A percentile compares a stretch with the other conserved stretches of the same genome.
phyloP scores from a whole-genome alignment of 2,888 invertebrate species.

The Chalcis sispes region DNA sequence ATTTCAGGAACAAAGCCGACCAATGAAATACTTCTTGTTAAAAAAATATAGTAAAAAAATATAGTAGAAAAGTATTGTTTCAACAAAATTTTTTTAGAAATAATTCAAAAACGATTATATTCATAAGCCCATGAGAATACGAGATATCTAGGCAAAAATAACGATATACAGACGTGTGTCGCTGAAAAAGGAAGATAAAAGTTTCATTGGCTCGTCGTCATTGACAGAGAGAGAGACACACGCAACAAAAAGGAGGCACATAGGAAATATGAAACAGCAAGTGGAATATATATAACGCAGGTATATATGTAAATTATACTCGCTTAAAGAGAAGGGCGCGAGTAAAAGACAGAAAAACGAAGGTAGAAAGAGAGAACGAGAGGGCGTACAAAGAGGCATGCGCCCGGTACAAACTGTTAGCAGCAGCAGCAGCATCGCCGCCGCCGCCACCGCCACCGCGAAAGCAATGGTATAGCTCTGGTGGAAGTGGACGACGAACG shows the following conservation, averaged over 20 bases:
- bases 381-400: constrained; percentile 50
- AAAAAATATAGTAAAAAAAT: no score
- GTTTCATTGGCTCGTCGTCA: neutral
- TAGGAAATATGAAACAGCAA: neutral
- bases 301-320: constrained; percentile 21
- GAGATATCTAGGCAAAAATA: no score
- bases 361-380: constrained; percentile 26
- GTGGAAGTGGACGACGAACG: constrained; percentile 10
- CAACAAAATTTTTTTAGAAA: no score
- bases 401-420: constrained; percentile 43
- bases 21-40: no score
- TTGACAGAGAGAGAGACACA: no score
- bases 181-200: no score
- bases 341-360: neutral
- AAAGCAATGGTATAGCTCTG: constrained; percentile 1
- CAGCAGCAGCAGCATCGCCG: neutral
- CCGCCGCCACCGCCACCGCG: neutral
- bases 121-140: no score
- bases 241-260: neutral
- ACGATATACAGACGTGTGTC: no score
- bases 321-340: neutral
- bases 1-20: no score
- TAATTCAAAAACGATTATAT: no score
- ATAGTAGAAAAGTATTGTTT: no score
- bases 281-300: neutral